Percentiles rank a stretch among this genome's conserved stretches.
Evolutionary conservation across 2,113 vertebrate genomes (phyloP).

Genomic region (Etheostoma spectabile): DNA sequence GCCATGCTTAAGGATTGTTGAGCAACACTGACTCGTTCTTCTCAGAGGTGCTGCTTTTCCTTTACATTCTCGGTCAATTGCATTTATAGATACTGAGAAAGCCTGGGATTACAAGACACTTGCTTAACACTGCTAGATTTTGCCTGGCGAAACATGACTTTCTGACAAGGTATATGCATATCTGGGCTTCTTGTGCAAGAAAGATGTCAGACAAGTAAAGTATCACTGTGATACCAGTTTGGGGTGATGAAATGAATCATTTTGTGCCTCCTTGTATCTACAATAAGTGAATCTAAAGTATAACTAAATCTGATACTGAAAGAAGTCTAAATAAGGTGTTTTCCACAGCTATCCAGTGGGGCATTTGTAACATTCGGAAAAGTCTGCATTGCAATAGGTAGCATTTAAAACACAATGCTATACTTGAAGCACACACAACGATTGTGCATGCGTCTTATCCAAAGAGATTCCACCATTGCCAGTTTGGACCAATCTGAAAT

Average conservation of each 20-base stretch:
- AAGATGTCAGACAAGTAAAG: not conserved
- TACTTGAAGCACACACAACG: not conserved
- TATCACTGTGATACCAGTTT: not conserved
- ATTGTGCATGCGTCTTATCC: not conserved
- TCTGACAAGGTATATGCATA: not conserved
- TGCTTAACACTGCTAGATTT: conserved; percentile 9
- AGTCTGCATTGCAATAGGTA: not conserved
- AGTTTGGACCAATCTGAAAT: not conserved
- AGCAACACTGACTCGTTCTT: conserved; percentile 24
- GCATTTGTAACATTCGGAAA: not conserved
- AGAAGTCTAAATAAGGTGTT: not conserved
- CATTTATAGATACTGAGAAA: conserved; percentile 5
- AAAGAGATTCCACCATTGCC: not conserved
- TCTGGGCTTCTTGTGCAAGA: not conserved
- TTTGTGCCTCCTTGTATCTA: not conserved
- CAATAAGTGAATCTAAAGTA: not conserved
- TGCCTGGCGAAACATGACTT: not conserved
- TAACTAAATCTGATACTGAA: not conserved
- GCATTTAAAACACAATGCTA: not conserved
- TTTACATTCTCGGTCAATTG: not conserved
- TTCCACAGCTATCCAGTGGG: not conserved
- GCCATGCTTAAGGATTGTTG: conserved; percentile 30
- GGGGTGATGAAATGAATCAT: not conserved
- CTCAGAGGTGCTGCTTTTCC: not conserved
- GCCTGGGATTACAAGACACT: conserved; percentile 15